Evolutionary conservation across 2,888 invertebrate species (phyloP), one percentile per base, ranked within the genome.

Genomic region (Sepioteuthis lessoniana): DNA sequence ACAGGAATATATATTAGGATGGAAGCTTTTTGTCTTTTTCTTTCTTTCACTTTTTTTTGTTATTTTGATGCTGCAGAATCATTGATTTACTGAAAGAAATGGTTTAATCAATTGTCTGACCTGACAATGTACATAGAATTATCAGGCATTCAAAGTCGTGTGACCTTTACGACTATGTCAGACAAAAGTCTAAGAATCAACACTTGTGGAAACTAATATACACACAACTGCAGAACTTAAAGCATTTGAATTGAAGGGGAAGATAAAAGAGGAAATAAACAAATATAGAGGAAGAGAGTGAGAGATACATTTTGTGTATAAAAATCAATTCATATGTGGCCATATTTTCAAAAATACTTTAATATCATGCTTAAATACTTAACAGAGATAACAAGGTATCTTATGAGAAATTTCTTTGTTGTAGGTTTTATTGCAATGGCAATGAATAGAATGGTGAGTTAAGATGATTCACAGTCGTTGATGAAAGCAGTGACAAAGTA

Each of bases 251-350:
- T 38, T 42, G 90, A 50, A 55, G 93, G 8, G 37, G n/a, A 13
- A 94, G 94, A 90, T 50, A 90, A 91, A 94, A 50, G 90, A 37
- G 46, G 91, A 90, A 37, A 38, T 1, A 46, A 25, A 25, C n/a
- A 93, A 28, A 90, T 16, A 90, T 5, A 90, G 90, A 90, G 90
- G 42, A 16, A 90, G 90, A 90, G 93, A 93, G 31, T 37, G 93
- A 46, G 93, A 93, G 93, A 93, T 42, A 37, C 42, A 42, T 3
- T 42, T 3, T 42, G 42, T 42, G 42, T 42, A 42, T 42, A 42
- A 42, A 42, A 42, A 42, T 42, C 42, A 42, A 42, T 42, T 42
- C 42, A 7, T 42, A 42, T 42, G 42, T 42, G 7, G 42, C 42
- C 42, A 42, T 42, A 7, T 42, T 42, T 42, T 42, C 42, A 42